Evolutionary conservation across 1,140 invertebrate genomes (phyloP).

Genomic region (Linepithema humile): DNA sequence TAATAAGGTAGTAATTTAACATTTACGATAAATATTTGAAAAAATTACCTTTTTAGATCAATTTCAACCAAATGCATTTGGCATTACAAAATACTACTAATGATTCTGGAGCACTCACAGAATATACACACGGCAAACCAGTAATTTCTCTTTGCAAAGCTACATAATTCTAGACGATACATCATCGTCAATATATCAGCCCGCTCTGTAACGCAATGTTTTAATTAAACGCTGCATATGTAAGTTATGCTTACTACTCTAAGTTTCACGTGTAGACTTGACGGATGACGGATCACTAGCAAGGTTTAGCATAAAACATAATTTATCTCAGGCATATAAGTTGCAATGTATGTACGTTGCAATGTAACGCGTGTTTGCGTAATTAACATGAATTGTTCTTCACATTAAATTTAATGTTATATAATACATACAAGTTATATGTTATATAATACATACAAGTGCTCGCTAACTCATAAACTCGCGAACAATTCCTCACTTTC

Average conservation of each 20-base stretch:
- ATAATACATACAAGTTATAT: too few relatives aligned
- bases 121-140: neutral
- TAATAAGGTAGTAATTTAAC: neutral
- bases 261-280: slow-evolving; percentile 35
- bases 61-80: neutral
- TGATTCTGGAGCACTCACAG: neutral
- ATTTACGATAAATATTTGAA: neutral
- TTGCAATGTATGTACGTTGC: neutral
- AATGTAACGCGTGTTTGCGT: slow-evolving; percentile 1
- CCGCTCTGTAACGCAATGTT: slow-evolving; percentile 13
- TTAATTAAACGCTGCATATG: slow-evolving; percentile 34
- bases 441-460: neutral
- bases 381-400: slow-evolving; percentile 32
- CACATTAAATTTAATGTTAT: neutral
- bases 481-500: slow-evolving; percentile 9
- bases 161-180: slow-evolving; percentile 2
- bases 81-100: slow-evolving; percentile 27
- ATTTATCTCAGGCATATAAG: slow-evolving; percentile 25
- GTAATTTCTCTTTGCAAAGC: slow-evolving; percentile 8
- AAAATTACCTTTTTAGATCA: neutral
- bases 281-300: slow-evolving; percentile 40
- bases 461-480: slow-evolving; percentile 2
- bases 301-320: slow-evolving; percentile 37
- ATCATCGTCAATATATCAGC: neutral
- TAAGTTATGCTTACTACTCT: slow-evolving; percentile 11